phyloP scores from a whole-genome alignment of 2,888 invertebrate genomes.

The Ptychoptera albimana region DNA sequence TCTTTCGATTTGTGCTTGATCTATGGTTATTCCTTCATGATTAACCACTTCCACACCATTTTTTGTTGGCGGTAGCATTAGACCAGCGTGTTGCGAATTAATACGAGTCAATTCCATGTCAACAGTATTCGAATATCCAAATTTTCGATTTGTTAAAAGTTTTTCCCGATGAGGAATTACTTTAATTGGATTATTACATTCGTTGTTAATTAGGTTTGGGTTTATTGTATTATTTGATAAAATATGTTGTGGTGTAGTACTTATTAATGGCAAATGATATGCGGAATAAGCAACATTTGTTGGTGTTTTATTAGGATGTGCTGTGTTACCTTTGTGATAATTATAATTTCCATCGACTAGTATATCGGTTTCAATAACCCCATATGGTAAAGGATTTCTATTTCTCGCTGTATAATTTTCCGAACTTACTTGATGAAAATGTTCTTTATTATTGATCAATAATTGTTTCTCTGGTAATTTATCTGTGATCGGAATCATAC shows the following conservation, averaged over 20 bases:
- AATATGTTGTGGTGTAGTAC: neutral
- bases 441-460: conserved; percentile 5
- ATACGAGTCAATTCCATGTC: conserved; percentile 8
- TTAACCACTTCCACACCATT: conserved; percentile 4
- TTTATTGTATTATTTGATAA: no score
- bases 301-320: neutral
- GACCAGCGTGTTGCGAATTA: conserved; percentile 6
- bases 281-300: neutral
- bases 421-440: neutral
- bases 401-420: conserved; percentile 7
- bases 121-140: conserved; percentile 9
- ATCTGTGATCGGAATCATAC: conserved; percentile 9
- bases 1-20: conserved; percentile 33
- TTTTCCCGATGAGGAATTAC: conserved; percentile 9
- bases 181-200: no score
- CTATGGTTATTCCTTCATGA: conserved; percentile 11
- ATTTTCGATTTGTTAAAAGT: conserved; percentile 11
- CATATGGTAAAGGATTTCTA: conserved; percentile 11
- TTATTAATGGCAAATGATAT: neutral
- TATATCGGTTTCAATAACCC: neutral
- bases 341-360: neutral
- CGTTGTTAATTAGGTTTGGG: no score
- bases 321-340: neutral
- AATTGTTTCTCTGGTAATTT: conserved; percentile 11
- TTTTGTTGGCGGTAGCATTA: conserved; percentile 4